Evolutionary conservation across 2,113 vertebrate species (phyloP).

Genomic region (Pygoscelis adeliae): DNA sequence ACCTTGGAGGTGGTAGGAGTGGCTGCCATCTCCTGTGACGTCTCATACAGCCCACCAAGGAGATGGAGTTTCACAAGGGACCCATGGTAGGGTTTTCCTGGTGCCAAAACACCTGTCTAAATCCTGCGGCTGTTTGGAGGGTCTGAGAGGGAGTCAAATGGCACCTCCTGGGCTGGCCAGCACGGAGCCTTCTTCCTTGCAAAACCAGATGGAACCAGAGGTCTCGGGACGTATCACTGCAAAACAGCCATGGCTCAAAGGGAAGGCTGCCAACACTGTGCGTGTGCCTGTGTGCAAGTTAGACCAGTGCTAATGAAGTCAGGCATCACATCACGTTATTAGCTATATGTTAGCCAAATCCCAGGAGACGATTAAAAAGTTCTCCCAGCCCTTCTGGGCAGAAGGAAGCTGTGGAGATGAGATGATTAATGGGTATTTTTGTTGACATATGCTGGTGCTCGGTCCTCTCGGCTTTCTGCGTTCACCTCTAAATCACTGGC

Average conservation of each 20-base stretch:
- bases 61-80: background rate
- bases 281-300: background rate
- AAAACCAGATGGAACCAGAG: background rate
- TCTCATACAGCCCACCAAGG: background rate
- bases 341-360: background rate
- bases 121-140: background rate
- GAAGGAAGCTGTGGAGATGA: background rate
- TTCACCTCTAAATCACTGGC: background rate
- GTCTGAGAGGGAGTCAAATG: background rate
- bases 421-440: conserved; percentile 2
- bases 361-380: background rate
- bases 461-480: background rate
- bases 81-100: background rate
- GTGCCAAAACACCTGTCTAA: background rate
- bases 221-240: accelerated
- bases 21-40: background rate
- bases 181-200: background rate
- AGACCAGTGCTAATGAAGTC: background rate
- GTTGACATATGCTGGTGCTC: background rate
- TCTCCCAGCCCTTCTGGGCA: background rate
- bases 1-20: background rate
- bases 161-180: background rate
- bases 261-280: background rate
- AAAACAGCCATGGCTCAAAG: background rate
- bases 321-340: background rate